Conservation (phyloP, 2,797 vertebrate species). For the Notolepis coatsorum region DNA sequence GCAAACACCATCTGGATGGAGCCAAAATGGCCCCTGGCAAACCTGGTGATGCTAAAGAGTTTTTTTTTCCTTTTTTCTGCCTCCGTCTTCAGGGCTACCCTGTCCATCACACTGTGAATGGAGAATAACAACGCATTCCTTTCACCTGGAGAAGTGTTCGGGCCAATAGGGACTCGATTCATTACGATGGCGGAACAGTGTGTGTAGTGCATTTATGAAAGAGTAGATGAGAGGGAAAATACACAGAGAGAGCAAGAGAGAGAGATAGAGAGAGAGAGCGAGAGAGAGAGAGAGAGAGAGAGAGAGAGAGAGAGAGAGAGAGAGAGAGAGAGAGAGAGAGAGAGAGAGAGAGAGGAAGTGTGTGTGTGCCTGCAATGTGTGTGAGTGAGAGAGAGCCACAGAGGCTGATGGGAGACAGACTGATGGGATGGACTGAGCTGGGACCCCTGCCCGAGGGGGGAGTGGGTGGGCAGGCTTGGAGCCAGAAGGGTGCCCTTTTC, state of each 20-base stretch:
- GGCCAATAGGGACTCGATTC: constrained; percentile 60
- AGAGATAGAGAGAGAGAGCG: constrained; percentile 11
- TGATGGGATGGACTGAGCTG: constrained; percentile 33
- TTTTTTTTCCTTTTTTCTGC: constrained; percentile 57
- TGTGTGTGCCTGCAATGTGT: no score
- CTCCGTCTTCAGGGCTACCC: constrained; percentile 63
- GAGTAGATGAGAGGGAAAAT: constrained; percentile 35
- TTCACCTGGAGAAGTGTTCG: constrained; percentile 69
- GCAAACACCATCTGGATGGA: constrained; percentile 67
- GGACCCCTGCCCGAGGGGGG: constrained; percentile 58
- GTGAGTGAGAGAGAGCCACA: not conserved
- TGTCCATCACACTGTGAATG: constrained; percentile 65
- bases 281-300: constrained; percentile 16
- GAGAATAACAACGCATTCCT: constrained; percentile 74
- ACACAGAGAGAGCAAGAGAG: constrained; percentile 4
- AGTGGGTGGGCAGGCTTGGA: constrained; percentile 59
- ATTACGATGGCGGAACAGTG: constrained; percentile 60
- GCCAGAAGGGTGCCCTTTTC: constrained; percentile 65
- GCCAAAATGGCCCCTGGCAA: constrained; percentile 80
- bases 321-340: not conserved
- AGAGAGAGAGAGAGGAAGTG: constrained; percentile 7
- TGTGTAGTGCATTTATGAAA: constrained; percentile 64
- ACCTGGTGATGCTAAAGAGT: constrained; percentile 68
- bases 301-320: not conserved
- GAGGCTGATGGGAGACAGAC: constrained; percentile 28